Conservation (phyloP, 2,797 vertebrate genomes). For the Hafferia zeledoni region DNA sequence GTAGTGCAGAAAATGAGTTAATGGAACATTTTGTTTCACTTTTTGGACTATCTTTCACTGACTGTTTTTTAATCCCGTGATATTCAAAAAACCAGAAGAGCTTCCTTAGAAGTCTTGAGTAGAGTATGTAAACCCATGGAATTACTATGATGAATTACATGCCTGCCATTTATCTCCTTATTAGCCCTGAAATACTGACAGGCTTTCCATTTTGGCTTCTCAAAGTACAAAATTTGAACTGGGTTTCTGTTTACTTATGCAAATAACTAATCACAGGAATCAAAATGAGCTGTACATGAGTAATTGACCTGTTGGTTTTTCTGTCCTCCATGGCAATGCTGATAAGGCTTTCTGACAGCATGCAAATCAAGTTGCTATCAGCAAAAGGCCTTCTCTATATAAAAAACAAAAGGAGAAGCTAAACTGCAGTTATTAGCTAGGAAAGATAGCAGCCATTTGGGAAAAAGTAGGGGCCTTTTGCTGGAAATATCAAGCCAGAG, state of each 20-base stretch:
- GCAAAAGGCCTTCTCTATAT: neutral
- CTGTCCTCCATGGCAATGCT: neutral
- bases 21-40: conserved; percentile 14
- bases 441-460: neutral
- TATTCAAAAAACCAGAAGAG: neutral
- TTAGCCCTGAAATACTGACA: conserved; percentile 54
- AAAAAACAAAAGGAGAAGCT: neutral
- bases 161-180: conserved; percentile 41
- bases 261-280: conserved; percentile 55
- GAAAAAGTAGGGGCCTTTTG: neutral
- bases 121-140: conserved; percentile 53
- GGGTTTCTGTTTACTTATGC: conserved; percentile 56
- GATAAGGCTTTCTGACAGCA: conserved; percentile 9
- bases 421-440: neutral
- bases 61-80: neutral
- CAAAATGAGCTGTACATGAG: conserved; percentile 44
- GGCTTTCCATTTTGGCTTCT: conserved; percentile 58
- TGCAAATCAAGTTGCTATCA: conserved; percentile 51
- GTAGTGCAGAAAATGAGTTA: neutral
- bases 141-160: conserved; percentile 58
- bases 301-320: conserved; percentile 50
- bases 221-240: conserved; percentile 53
- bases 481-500: conserved; percentile 29
- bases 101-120: neutral
- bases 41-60: neutral